Base-by-base conservation (phyloP, 2,888 invertebrate genomes). In the Dicyrtoma fusca region DNA sequence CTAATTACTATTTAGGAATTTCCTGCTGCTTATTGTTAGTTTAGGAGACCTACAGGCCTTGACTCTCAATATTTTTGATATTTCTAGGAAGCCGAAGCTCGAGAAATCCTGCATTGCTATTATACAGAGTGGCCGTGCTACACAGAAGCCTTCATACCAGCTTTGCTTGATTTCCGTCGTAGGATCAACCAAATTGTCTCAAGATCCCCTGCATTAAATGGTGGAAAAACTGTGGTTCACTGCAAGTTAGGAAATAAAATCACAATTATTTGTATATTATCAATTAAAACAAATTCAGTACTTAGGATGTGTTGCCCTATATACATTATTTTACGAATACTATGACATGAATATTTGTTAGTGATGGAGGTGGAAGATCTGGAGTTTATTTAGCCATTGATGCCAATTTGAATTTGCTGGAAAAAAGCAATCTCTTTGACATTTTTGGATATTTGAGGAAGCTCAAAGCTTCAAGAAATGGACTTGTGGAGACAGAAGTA, bases 51-150 rank as follows among this genome's bases (percentile, higher is more conserved):
- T n/a, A n/a, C n/a, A n/a, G n/a, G n/a, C n/a, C n/a, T n/a, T n/a
- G n/a, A n/a, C n/a, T n/a, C n/a, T n/a, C n/a, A n/a, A n/a, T n/a
- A n/a, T n/a, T n/a, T n/a, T n/a, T n/a, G n/a, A n/a, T n/a, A n/a
- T n/a, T n/a, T n/a, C n/a, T 25, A 69, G 63, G 62, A 63, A 53
- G 45, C 51, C 1, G 74, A 74, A 14, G 42, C 23, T n/a, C 61
- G 77, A 13, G 49, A 77, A 68, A 8, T 79, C 0, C 47, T 95
- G 21, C 98, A 99, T 85, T 97, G 97, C 85, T 98, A 99, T 85
- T 98, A 97, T 85, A 94, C 95, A 0, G 96, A 97, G 83, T 98
- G 98, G 97, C 95, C 95, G 81, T 94, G 95, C n/a, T 96, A 97
- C 84, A 94, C 94, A 53, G 94, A 94, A 82, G 97, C 98, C 11